Base-by-base conservation (phyloP, 2,797 vertebrate genomes). In the Sylvia borin region DNA sequence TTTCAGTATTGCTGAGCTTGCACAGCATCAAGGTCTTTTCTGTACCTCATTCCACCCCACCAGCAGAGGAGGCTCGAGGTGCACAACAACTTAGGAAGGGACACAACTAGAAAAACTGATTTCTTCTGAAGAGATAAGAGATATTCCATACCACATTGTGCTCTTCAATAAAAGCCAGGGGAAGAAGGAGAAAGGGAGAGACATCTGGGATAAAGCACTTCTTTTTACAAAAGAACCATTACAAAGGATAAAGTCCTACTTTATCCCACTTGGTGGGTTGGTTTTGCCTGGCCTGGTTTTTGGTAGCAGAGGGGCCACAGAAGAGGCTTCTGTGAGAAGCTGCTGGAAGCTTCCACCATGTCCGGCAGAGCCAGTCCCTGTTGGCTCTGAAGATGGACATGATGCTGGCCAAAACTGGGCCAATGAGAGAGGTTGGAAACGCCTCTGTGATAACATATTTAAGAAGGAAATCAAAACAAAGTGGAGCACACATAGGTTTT, bases 401-500 rank as follows among this genome's bases (percentile, higher is more conserved):
- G 1, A 7, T 16, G 15, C 24, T 57, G 34, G 42, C 14, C 64
- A 79, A 40, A 16, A 5, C 9, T 57, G 34, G 42, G n/a, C 27
- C 51, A 32, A 3, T 38, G 4, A 47, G 7, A 57, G 34, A n/a
- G 6, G 29, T 0, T 67, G 29, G 29, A 18, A 40, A n/a, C 1
- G 0, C 6, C 24, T 27, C 34, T 57, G 34, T 48, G 29, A 29
- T 26, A 10, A 38, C 21, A 25, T 14, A 11, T 40, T 27, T n/a
- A 22, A 57, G 24, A 55, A 65, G 15, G 14, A 48, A 38, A 32
- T 57, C 11, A 57, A 65, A 78, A 45, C n/a, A 54, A 66, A 55
- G 13, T 3, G 19, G 26, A 7, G 2, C 26, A 22, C 0, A 1
- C 0, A 0, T 7, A 64, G 11, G 5, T 65, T 34, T 62, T 62